Conservation (phyloP, 2,113 vertebrate species). For the Gymnorhina tibicen region DNA sequence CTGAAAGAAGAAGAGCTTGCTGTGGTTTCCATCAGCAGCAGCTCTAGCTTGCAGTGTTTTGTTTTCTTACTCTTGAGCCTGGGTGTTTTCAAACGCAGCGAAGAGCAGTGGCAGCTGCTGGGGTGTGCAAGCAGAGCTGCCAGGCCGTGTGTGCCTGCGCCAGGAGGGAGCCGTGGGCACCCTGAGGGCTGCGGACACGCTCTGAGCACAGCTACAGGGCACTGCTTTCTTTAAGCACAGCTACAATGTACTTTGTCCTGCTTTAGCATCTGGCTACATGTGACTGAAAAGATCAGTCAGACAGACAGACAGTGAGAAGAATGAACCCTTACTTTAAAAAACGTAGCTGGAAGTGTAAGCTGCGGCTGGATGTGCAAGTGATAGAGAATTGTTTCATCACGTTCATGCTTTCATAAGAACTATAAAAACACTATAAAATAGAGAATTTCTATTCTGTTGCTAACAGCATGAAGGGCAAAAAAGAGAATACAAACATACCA, state of each 20-base stretch:
- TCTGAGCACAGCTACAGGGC: not conserved
- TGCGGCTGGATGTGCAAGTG: not conserved
- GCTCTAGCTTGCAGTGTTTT: not conserved
- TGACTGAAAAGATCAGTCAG: not conserved
- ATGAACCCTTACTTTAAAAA: not conserved
- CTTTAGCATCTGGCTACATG: not conserved
- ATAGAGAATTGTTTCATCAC: not conserved
- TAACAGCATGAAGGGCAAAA: not conserved
- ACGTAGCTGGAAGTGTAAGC: not conserved
- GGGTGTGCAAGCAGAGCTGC: not conserved
- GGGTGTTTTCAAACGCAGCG: not conserved
- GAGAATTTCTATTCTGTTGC: not conserved
- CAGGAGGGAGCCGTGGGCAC: not conserved
- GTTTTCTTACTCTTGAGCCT: not conserved
- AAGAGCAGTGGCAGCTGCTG: not conserved
- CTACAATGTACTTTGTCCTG: not conserved
- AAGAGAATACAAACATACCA: not conserved
- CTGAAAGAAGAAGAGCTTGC: not conserved
- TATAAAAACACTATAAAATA: too few species aligned
- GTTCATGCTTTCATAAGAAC: not conserved
- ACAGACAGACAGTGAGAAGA: not conserved
- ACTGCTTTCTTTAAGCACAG: not conserved
- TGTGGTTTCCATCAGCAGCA: not conserved
- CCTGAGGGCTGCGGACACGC: not conserved
- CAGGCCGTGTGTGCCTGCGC: not conserved